These are phyloP conservation scores for Cotesia typhae DNA, from an alignment of 1,140 invertebrate genomes.

Conservation along the genomic window DNA sequence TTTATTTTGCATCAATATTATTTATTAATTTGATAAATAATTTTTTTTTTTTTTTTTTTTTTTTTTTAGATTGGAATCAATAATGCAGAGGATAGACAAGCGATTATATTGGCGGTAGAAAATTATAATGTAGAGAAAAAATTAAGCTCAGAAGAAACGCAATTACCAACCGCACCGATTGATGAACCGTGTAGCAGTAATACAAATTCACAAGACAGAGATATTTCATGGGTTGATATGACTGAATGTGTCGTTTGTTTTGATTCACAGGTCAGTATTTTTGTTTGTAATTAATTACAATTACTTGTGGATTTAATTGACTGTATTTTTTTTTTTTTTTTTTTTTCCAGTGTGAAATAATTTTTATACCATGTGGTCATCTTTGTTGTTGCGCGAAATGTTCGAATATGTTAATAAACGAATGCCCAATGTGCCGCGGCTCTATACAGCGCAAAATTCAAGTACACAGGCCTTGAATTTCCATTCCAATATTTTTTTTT, in stretches of 20 bases:
- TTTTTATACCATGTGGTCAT: conserved; percentile 88
- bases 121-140: conserved; percentile 66
- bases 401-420: conserved; percentile 66
- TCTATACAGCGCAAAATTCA: conserved; percentile 74
- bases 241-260: conserved; percentile 86
- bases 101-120: conserved; percentile 70
- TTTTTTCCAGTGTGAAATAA: conserved; percentile 76
- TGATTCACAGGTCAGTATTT: conserved; percentile 71
- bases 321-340: conserved; percentile 56
- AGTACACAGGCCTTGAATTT: conserved; percentile 65
- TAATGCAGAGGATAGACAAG: conserved; percentile 67
- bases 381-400: conserved; percentile 81
- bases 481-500: conserved; percentile 25
- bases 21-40: conserved; percentile 10
- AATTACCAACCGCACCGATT: conserved; percentile 51
- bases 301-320: conserved; percentile 4
- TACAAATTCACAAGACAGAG: conserved; percentile 42
- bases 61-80: conserved; percentile 68
- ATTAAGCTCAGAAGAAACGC: conserved; percentile 42
- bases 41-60: conserved; percentile 31
- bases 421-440: conserved; percentile 82
- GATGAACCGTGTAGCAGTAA: conserved; percentile 64
- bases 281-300: background rate
- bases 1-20: background rate
- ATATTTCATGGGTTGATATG: conserved; percentile 49